A percentile compares a stretch with the other conserved stretches of the same genome.
These are phyloP conservation scores for Drosophila atripex DNA, from an alignment of 2,888 invertebrate species.

Conservation along the genomic window DNA sequence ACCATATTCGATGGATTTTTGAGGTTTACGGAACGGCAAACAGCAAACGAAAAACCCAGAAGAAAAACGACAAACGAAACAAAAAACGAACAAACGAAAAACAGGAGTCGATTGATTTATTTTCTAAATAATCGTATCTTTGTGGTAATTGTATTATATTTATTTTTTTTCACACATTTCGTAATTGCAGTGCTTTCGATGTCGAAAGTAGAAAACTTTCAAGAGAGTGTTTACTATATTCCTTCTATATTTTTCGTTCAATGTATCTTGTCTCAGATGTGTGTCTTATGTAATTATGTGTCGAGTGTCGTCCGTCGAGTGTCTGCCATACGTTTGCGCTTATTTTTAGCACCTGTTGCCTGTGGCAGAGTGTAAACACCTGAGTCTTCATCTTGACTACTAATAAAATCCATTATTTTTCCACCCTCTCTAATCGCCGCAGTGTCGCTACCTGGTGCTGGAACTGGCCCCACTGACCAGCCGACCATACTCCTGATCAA, in stretches of 20 bases:
- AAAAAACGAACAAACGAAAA: constrained; percentile 29
- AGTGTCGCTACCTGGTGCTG: constrained; percentile 84
- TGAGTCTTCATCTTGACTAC: constrained; percentile 11
- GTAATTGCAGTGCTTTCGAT: constrained; percentile 59
- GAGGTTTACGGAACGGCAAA: constrained; percentile 31
- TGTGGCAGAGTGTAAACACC: constrained; percentile 43
- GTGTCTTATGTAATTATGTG: constrained; percentile 65
- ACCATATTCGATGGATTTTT: constrained; percentile 51
- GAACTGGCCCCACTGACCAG: constrained; percentile 79
- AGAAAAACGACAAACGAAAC: neutral
- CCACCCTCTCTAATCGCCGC: constrained; percentile 26
- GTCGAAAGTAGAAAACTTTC: constrained; percentile 34
- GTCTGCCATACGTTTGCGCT: constrained; percentile 35
- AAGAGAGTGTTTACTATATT: constrained; percentile 15
- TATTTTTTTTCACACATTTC: constrained; percentile 54
- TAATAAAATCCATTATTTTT: neutral
- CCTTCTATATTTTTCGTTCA: constrained; percentile 12
- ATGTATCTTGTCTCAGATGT: constrained; percentile 23
- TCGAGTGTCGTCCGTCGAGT: constrained; percentile 47
- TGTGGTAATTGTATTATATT: constrained; percentile 51
- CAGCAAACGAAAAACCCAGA: constrained; percentile 18
- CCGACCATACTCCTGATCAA: constrained; percentile 83
- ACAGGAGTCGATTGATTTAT: constrained; percentile 19
- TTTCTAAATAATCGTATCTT: constrained; percentile 21
- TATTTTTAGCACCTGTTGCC: constrained; percentile 75